These are phyloP conservation scores for Etia nguti DNA, from an alignment of 2,113 vertebrate genomes.

Conservation along the genomic window DNA sequence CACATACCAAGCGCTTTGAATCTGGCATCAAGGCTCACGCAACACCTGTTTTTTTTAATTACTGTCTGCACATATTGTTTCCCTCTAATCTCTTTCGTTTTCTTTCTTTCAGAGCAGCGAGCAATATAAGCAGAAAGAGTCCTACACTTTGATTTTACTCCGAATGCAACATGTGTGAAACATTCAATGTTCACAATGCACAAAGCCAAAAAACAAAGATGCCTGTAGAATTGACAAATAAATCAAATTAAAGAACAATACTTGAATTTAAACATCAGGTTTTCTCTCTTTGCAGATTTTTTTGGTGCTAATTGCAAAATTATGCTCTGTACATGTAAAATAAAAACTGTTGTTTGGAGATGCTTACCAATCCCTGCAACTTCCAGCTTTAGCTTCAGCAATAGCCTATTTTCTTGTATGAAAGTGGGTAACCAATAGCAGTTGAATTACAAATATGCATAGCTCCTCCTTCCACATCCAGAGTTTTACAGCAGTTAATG, in stretches of 20 bases:
- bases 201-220: no score
- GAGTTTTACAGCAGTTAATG: rapidly evolving
- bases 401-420: not conserved
- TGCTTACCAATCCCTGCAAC: not conserved
- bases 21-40: not conserved
- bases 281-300: not conserved
- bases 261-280: not conserved
- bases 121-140: not conserved
- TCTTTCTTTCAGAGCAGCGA: not conserved
- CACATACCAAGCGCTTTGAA: not conserved
- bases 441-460: not conserved
- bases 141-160: not conserved
- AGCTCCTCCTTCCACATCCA: not conserved
- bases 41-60: not conserved
- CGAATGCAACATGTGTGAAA: not conserved
- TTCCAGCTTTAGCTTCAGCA: not conserved
- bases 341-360: not conserved
- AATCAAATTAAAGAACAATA: not conserved
- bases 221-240: not conserved
- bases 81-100: not conserved
- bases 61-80: not conserved
- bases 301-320: not conserved
- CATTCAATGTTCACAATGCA: not conserved
- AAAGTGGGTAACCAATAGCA: not conserved
- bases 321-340: not conserved